Evolutionary conservation across 2,888 invertebrate genomes (phyloP).

Genomic region (Chrysolina americana): DNA sequence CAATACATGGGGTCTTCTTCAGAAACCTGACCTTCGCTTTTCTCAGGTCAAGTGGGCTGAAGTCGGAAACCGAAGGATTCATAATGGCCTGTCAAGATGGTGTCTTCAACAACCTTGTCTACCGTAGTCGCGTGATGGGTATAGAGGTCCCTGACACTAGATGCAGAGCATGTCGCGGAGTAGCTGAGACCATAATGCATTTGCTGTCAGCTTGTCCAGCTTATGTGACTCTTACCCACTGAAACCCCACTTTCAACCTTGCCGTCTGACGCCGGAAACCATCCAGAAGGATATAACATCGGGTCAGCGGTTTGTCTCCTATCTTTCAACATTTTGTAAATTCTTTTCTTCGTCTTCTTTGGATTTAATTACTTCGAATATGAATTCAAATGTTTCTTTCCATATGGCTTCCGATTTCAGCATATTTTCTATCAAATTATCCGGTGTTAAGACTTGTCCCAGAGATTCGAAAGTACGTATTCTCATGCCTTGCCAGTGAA

Average conservation of each 20-base stretch:
- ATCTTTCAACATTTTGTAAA: background rate
- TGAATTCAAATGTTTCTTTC: background rate
- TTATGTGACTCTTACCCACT: background rate
- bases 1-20: too few species aligned
- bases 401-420: background rate
- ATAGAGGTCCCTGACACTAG: too few species aligned
- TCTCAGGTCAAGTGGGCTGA: too few species aligned
- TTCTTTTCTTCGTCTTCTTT: background rate
- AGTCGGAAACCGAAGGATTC: too few species aligned
- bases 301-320: background rate
- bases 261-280: background rate
- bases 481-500: constrained; percentile 22
- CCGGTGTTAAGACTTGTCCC: background rate
- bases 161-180: too few species aligned
- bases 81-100: too few species aligned
- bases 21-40: too few species aligned
- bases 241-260: background rate
- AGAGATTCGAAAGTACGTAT: background rate
- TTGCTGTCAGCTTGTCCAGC: too few species aligned
- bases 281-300: background rate
- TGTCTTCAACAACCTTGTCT: too few species aligned
- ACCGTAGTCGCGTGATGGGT: too few species aligned
- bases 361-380: background rate
- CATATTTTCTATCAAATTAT: background rate
- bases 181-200: too few species aligned